These are phyloP conservation scores for Hiodon tergisus DNA, from an alignment of 2,113 vertebrate species.

Conservation along the genomic window DNA sequence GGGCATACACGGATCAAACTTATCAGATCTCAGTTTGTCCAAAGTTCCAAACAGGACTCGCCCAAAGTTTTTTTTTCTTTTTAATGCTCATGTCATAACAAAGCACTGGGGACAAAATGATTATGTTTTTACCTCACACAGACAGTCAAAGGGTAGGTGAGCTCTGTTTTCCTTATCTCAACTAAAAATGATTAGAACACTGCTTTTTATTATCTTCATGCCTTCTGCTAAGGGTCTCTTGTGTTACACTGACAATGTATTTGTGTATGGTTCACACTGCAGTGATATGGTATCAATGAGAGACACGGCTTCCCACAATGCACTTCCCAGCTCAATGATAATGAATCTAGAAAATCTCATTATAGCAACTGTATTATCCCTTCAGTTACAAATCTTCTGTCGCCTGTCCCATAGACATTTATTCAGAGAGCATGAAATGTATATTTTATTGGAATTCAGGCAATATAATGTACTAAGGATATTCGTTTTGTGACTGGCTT, in stretches of 20 bases:
- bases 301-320: not conserved
- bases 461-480: no score
- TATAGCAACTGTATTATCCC: not conserved
- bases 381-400: no score
- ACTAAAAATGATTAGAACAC: slow-evolving; percentile 2
- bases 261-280: not conserved
- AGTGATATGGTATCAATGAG: no score
- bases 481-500: no score
- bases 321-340: not conserved
- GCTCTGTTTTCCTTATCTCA: slow-evolving; percentile 5
- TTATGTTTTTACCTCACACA: not conserved
- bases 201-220: not conserved
- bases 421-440: no score
- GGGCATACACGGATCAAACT: not conserved
- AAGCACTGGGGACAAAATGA: slow-evolving; percentile 3
- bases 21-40: not conserved
- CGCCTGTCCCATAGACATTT: no score
- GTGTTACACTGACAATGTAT: not conserved
- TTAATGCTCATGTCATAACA: not conserved
- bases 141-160: slow-evolving; percentile 16
- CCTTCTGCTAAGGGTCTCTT: not conserved
- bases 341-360: not conserved
- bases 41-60: slow-evolving; percentile 17
- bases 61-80: not conserved
- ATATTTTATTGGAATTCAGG: no score